Conservation (phyloP, 2,113 vertebrate species). For the Hypanus sabinus region DNA sequence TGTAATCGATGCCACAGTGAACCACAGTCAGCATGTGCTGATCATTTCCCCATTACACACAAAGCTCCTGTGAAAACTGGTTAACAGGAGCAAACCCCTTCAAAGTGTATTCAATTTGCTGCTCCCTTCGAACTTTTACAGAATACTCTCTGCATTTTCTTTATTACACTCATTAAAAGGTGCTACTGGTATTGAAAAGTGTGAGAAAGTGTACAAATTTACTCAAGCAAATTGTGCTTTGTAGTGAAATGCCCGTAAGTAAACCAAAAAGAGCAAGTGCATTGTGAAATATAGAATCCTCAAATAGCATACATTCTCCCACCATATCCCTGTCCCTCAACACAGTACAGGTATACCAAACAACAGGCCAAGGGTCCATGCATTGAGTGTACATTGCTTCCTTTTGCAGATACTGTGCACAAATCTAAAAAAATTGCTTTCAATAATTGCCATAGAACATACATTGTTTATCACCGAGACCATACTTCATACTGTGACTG, state of each 20-base stretch:
- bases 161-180: background rate
- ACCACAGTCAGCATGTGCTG: background rate
- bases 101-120: background rate
- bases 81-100: background rate
- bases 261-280: background rate
- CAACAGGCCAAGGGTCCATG: too few species aligned
- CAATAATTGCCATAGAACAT: background rate
- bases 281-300: background rate
- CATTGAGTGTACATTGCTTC: background rate
- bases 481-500: background rate
- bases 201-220: background rate
- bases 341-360: background rate
- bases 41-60: background rate
- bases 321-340: too few species aligned
- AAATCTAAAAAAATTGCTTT: constrained; percentile 1
- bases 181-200: background rate
- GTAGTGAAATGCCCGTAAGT: background rate
- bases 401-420: background rate
- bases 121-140: constrained; percentile 14
- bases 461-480: background rate
- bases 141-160: background rate
- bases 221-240: background rate
- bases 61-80: background rate
- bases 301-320: background rate
- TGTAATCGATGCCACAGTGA: background rate